These are phyloP conservation scores for Nesometra sesokonis DNA, from an alignment of 35 echinoderm and acorn worm species.

Conservation along the genomic window DNA sequence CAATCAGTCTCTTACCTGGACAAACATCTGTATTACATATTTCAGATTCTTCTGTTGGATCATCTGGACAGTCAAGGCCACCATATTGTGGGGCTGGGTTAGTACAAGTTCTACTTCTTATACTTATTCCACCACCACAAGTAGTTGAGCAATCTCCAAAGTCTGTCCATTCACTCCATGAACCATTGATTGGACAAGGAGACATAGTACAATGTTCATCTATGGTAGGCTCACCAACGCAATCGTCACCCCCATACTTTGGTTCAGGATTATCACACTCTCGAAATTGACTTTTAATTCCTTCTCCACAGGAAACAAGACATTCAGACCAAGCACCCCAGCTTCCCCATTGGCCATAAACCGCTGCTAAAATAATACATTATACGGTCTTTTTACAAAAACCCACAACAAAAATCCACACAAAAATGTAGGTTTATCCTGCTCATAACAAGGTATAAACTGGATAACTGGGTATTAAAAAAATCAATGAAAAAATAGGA, in stretches of 20 bases:
- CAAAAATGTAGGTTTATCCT: no score
- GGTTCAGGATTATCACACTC: not conserved
- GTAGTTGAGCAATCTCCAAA: not conserved
- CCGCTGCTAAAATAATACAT: not conserved
- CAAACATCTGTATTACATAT: not conserved
- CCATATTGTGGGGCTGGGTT: constrained; percentile 3
- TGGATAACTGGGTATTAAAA: no score
- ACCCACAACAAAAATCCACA: no score
- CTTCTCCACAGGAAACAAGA: not conserved
- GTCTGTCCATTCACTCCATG: not conserved
- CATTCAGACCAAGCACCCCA: not conserved
- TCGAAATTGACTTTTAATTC: not conserved
- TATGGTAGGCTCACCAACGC: not conserved
- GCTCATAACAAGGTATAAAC: no score
- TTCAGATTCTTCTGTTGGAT: not conserved
- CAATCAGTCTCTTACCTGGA: not conserved
- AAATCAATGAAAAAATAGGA: no score
- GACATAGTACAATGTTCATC: not conserved
- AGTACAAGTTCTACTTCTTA: not conserved
- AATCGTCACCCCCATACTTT: not conserved
- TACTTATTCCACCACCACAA: not conserved
- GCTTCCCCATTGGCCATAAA: not conserved
- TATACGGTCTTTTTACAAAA: no score
- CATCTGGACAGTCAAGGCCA: not conserved
- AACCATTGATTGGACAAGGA: not conserved